Percentiles rank a stretch among this genome's conserved stretches.
Evolutionary conservation across 2,113 vertebrate genomes (phyloP).

Genomic region (Carettochelys insculpta): DNA sequence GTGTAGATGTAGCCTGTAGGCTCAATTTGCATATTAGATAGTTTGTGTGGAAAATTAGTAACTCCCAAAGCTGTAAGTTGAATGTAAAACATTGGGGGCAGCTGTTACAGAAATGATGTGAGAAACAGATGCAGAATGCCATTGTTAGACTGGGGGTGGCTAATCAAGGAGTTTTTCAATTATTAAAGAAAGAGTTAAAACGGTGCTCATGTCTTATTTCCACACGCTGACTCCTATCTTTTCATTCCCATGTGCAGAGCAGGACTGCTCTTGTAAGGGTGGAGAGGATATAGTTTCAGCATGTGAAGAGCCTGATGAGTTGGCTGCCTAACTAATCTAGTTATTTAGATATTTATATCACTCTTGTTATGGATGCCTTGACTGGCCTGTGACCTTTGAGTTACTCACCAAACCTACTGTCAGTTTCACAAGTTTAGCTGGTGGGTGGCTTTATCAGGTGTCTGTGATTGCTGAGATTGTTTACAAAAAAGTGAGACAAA

Average conservation of each 20-base stretch:
- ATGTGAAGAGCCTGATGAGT: neutral
- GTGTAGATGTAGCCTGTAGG: no score
- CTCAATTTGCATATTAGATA: neutral
- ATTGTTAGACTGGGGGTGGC: neutral
- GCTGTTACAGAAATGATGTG: neutral
- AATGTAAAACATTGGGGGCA: neutral
- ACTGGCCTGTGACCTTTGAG: neutral
- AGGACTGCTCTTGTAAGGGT: neutral
- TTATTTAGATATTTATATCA: neutral
- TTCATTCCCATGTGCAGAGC: neutral
- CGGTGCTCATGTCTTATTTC: neutral
- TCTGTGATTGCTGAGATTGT: neutral
- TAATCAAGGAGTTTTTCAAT: neutral
- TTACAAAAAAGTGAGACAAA: neutral
- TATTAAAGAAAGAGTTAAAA: neutral
- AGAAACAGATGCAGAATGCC: neutral
- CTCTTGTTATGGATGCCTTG: neutral
- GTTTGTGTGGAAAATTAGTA: neutral
- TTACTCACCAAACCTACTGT: neutral
- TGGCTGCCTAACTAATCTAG: neutral
- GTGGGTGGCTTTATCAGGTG: neutral
- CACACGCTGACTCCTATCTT: neutral
- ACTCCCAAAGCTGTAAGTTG: neutral
- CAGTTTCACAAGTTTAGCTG: neutral
- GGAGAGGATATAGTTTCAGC: neutral